Base-by-base conservation (phyloP, 2,113 vertebrate genomes). In the Alces alces region DNA sequence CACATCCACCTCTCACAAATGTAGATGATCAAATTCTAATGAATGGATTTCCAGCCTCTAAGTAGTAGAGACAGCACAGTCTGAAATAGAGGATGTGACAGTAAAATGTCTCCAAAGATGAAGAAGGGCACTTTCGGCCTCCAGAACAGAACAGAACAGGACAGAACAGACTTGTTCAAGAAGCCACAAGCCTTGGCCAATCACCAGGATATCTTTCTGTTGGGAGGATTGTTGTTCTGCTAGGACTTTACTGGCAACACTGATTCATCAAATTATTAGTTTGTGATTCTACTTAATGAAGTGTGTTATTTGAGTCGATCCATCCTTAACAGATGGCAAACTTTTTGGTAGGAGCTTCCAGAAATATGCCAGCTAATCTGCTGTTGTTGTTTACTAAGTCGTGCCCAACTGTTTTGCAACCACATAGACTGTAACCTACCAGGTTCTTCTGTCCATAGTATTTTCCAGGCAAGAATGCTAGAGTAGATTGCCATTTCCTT, bases 81-180 rank as follows among this genome's bases (percentile, higher is more conserved):
- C 43, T 85, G 78, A 66, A 80, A 54, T 52, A 55, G 84, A 21
- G 21, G 89, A 58, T 13, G 21, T 4, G 45, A 60, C 25, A 58
- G 6, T 39, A 82, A 13, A 85, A 33, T 4, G 33, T 92, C 33
- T 97, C 70, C n/a, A 47, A 82, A 95, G 85, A 83, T 55, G 55
- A 96, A 54, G 55, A 96, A 54, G 50, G 70, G 39, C 55, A 89
- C 93, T 96, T 89, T 52, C 85, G 80, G 55, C 86, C 93, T 95
- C 87, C 17, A 91, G 89, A 78, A 86, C 23, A 76, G 33, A 66
- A n/a, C 7, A n/a, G 39, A 78, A 83, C 17, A 66, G 6, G n/a
- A 64, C 30, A n/a, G 52, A 86, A 52, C 36, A 64, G 80, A 30
- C 23, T 10, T 58, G 60, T 50, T 95, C 50, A 2, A 15, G 70